Percentiles rank a stretch among this genome's conserved stretches.
Conservation (phyloP, 2,797 vertebrate genomes). For the Etheostoma nigrum region DNA sequence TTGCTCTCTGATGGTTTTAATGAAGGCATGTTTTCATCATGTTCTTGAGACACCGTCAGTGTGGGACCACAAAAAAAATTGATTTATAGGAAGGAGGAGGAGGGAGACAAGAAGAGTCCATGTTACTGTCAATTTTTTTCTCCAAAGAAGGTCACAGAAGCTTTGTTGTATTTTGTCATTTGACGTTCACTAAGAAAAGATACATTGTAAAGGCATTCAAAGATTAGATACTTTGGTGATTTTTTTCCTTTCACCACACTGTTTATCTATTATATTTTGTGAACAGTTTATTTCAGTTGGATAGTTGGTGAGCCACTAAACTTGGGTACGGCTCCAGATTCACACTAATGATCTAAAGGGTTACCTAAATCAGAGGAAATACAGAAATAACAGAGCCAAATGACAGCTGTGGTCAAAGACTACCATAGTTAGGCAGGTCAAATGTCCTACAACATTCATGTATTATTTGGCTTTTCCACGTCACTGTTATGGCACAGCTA, state of each 20-base stretch:
- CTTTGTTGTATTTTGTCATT: constrained; percentile 52
- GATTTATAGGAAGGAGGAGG: constrained; percentile 9
- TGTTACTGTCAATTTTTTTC: constrained; percentile 35
- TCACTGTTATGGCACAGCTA: constrained; percentile 5
- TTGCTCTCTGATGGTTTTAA: constrained; percentile 74
- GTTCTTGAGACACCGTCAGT: constrained; percentile 46
- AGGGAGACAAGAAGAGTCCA: constrained; percentile 38
- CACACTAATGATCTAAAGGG: not conserved
- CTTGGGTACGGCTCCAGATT: not conserved
- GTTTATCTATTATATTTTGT: not conserved
- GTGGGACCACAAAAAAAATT: constrained; percentile 33
- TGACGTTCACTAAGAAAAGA: constrained; percentile 47
- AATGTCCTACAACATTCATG: constrained; percentile 13
- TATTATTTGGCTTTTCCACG: constrained; percentile 13
- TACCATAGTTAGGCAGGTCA: not conserved
- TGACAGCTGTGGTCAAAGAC: not conserved
- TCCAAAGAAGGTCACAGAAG: constrained; percentile 46
- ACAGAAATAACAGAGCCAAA: not conserved
- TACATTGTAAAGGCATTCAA: constrained; percentile 14
- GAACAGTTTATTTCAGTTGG: not conserved
- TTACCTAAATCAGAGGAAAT: not conserved
- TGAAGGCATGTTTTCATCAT: constrained; percentile 75
- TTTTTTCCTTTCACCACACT: not conserved
- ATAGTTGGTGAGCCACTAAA: not conserved
- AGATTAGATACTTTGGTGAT: not conserved